phyloP scores from a whole-genome alignment of 2,113 vertebrate species.

The Dendropsophus ebraccatus region DNA sequence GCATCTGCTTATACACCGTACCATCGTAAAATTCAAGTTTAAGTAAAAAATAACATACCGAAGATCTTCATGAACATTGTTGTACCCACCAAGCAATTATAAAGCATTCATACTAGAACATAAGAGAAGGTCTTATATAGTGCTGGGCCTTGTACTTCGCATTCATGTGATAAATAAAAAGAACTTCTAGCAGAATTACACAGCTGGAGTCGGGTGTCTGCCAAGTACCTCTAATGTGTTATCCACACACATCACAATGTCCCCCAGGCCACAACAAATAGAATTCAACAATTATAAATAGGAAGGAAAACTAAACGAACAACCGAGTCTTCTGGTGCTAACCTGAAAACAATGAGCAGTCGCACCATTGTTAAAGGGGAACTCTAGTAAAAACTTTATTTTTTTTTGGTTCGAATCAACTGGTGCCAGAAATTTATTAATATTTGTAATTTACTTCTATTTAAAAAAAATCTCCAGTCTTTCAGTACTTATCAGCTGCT shows the following conservation, averaged over 20 bases:
- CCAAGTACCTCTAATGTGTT: neutral
- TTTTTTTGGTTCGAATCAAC: too few species aligned
- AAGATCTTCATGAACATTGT: neutral
- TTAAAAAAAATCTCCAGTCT: too few species aligned
- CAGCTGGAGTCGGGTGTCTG: neutral
- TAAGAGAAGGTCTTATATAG: neutral
- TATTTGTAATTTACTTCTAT: too few species aligned
- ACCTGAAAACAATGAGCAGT: neutral
- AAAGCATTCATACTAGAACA: neutral
- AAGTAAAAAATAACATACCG: neutral
- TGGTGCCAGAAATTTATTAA: too few species aligned
- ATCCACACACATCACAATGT: neutral
- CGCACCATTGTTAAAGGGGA: too few species aligned
- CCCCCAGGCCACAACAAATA: neutral
- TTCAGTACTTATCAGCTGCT: too few species aligned
- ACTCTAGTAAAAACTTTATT: too few species aligned
- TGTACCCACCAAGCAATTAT: neutral
- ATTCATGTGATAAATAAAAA: neutral
- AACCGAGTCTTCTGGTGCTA: neutral
- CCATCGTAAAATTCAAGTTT: slow-evolving; percentile 34
- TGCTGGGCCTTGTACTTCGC: neutral
- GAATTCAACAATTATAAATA: neutral
- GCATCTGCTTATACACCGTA: neutral
- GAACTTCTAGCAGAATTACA: neutral
- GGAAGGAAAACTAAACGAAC: neutral